Conservation (phyloP, 2,113 vertebrate species). For the Saimiri boliviensis region DNA sequence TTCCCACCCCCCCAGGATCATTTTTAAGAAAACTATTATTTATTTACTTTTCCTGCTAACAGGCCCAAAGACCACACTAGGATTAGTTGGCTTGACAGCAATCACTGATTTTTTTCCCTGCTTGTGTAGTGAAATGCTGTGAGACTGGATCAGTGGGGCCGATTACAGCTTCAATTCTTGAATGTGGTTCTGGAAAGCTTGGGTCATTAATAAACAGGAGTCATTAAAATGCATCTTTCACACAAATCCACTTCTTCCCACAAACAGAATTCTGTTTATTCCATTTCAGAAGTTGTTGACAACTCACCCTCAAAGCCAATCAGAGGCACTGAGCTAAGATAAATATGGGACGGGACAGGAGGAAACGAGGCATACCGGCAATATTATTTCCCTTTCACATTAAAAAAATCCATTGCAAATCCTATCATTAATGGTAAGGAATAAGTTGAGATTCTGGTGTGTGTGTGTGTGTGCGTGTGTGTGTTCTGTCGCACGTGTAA, state of each 20-base stretch:
- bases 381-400: not conserved
- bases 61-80: not conserved
- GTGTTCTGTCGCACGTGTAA: slow-evolving; percentile 26
- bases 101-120: not conserved
- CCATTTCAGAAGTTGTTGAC: slow-evolving; percentile 53
- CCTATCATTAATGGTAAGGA: not conserved
- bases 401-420: slow-evolving; percentile 7
- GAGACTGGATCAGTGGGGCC: not conserved
- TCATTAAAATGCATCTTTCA: slow-evolving; percentile 31
- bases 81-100: not conserved
- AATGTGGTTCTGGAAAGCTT: slow-evolving; percentile 1
- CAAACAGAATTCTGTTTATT: slow-evolving; percentile 45
- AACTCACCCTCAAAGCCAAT: slow-evolving; percentile 45
- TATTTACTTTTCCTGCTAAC: not conserved
- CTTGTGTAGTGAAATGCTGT: not conserved
- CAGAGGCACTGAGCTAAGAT: not conserved
- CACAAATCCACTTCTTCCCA: slow-evolving; percentile 1
- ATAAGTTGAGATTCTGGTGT: not conserved
- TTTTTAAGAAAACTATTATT: not conserved
- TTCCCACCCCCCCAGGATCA: not conserved
- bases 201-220: slow-evolving; percentile 29
- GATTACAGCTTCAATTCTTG: not conserved
- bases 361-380: not conserved
- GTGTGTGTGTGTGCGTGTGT: not conserved
- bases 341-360: not conserved